These are phyloP conservation scores for Agelaius tricolor DNA, from an alignment of 2,113 vertebrate species.

Conservation along the genomic window DNA sequence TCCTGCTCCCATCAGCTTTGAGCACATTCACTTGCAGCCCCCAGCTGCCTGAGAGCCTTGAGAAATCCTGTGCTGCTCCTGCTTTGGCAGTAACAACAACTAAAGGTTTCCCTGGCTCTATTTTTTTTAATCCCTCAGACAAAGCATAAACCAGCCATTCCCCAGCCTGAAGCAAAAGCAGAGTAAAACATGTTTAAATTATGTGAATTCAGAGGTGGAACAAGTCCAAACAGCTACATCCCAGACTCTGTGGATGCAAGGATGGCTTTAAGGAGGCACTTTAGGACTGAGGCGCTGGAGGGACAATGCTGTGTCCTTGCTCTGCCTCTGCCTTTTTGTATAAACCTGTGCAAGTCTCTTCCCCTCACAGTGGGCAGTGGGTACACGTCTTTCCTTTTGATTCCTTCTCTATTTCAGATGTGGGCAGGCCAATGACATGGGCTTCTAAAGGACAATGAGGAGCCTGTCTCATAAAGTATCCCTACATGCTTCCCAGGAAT, in stretches of 20 bases:
- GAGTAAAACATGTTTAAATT: not conserved
- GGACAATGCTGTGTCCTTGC: not conserved
- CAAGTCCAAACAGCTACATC: not conserved
- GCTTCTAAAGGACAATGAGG: not conserved
- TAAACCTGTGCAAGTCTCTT: not conserved
- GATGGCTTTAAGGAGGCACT: accelerated
- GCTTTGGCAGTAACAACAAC: not conserved
- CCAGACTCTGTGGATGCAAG: not conserved
- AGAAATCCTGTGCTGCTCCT: not conserved
- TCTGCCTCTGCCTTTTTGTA: not conserved
- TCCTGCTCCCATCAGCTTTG: not conserved
- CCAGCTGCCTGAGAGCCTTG: not conserved
- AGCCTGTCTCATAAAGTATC: not conserved
- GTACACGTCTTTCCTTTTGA: accelerated
- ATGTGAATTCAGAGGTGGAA: not conserved
- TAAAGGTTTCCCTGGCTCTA: not conserved
- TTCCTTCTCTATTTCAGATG: not conserved
- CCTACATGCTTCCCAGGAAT: not conserved
- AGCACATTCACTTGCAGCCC: accelerated
- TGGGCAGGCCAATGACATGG: not conserved
- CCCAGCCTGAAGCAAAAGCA: not conserved
- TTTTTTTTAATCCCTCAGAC: not conserved
- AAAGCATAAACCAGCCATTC: not conserved
- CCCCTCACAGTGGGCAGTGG: accelerated
- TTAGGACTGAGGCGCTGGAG: not conserved